Evolutionary conservation across 2,113 vertebrate genomes (phyloP), one percentile per base, ranked within the genome.

Genomic region (Gallinago undulata): DNA sequence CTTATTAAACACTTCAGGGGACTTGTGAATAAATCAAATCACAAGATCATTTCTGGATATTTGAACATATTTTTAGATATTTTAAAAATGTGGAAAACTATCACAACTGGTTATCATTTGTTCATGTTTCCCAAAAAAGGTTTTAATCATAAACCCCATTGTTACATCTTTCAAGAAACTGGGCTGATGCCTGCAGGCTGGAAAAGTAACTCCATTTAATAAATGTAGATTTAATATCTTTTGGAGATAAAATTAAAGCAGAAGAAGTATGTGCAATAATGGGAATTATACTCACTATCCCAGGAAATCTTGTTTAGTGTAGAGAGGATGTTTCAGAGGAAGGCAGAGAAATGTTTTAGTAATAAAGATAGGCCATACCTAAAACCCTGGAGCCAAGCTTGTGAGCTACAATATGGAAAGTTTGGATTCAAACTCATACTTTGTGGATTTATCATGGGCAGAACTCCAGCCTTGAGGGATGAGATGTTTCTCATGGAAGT

Each of bases 1-100:
- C 96, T 98, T 98, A 98, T 98, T 98, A 98, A 98, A 98, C 96
- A 98, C 98, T 98, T 98, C 97, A 97, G 97, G 97, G 93, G 97
- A 98, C 97, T 97, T 98, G 98, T 97, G 97, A 98, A 98, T 98
- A 98, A 98, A 98, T 98, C 98, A 98, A 98, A 98, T 98, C 96
- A 96, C 93, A 97, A 97, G 96, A 98, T 98, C 97, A 98, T 98
- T 98, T 98, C 97, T 98, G 94, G 97, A 97, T 98, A 98, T 98
- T 97, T 96, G 91, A 97, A 97, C 94, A 87, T 98, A 98, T 98
- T 98, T 98, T 98, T 98, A 97, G 98, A 96, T 97, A 97, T 96
- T 98, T 91, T 98, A 97, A 98, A 98, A 98, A 98, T 96, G 93
- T 98, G 97, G 97, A 98, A 96, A 97, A 97, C 94, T 97, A 97